Base-by-base conservation (phyloP, 2,888 invertebrate species). In the Cryptosula pallasiana region DNA sequence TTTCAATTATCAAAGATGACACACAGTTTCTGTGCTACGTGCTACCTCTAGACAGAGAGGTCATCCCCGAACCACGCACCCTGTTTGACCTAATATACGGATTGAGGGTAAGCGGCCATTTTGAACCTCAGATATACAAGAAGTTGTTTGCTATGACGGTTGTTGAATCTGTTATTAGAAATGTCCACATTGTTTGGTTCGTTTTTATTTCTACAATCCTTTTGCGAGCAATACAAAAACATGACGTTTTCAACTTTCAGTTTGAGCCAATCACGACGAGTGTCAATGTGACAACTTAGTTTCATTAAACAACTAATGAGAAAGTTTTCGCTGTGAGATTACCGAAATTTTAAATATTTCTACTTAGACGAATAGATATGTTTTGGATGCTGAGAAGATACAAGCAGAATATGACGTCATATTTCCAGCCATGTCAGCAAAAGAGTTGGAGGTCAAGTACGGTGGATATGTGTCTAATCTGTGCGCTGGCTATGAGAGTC, bases 21-120 rank as follows among this genome's bases (percentile, higher is more conserved):
- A 55, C 55, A 23, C 23, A 55, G 23, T 23, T 23, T 5, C 13
- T 55, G 16, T 55, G 55, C 23, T 55, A 55, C 55, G 23, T 55
- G 9, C 55, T 55, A 55, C 55, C 55, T 55, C 55, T 55, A 25
- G 55, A 55, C 23, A 55, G 23, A 55, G 55, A 55, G 55, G 25
- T 5, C 5, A 55, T 55, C 55, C 55, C 55, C 9, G 23, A n/a
- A 55, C 55, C 55, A 5, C 55, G 25, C 23, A 23, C 16, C 23
- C 25, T 55, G 23, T 3, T 55, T 55, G 55, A 55, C 55, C 55
- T 55, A 5, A 5, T 55, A 23, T 55, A 55, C 23, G 55, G 13
- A 5, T 25, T 55, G 16, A 3, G 23, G 9, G 55, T 55, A 55
- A 45, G 45, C 20, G n/a, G n/a, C n/a, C n/a, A n/a, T n/a, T n/a